These are phyloP conservation scores for Lophochroa leadbeateri DNA, from an alignment of 2,113 vertebrate species.

Conservation along the genomic window DNA sequence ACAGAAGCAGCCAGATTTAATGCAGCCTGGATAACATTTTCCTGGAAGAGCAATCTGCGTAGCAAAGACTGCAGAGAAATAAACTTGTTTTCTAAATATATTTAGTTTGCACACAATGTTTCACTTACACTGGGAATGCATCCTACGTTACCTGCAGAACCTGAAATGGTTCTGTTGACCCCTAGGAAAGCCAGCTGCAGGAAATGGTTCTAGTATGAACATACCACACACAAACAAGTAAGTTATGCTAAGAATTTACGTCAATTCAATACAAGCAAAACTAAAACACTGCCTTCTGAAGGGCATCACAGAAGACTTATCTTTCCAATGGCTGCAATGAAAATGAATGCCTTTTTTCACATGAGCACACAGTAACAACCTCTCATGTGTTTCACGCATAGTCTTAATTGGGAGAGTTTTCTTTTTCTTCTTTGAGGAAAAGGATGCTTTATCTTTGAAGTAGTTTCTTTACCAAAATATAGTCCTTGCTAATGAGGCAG, in stretches of 20 bases:
- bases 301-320: not conserved
- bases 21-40: not conserved
- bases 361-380: conserved; percentile 11
- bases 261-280: not conserved
- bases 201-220: not conserved
- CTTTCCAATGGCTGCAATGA: conserved; percentile 25
- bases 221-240: not conserved
- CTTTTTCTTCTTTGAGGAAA: conserved; percentile 41
- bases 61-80: not conserved
- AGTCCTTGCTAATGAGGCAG: conserved; percentile 56
- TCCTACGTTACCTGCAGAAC: not conserved
- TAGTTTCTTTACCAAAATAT: conserved; percentile 8
- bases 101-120: not conserved
- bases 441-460: conserved; percentile 51
- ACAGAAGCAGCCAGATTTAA: not conserved
- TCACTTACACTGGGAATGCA: not conserved
- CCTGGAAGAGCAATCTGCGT: not conserved
- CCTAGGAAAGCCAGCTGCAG: not conserved
- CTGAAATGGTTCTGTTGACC: not conserved
- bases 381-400: not conserved
- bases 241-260: not conserved
- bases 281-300: not conserved
- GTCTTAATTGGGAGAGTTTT: not conserved
- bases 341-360: conserved; percentile 31
- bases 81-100: not conserved